These are phyloP conservation scores for Tenodera sinensis DNA, from an alignment of 2,888 invertebrate genomes.

Conservation along the genomic window DNA sequence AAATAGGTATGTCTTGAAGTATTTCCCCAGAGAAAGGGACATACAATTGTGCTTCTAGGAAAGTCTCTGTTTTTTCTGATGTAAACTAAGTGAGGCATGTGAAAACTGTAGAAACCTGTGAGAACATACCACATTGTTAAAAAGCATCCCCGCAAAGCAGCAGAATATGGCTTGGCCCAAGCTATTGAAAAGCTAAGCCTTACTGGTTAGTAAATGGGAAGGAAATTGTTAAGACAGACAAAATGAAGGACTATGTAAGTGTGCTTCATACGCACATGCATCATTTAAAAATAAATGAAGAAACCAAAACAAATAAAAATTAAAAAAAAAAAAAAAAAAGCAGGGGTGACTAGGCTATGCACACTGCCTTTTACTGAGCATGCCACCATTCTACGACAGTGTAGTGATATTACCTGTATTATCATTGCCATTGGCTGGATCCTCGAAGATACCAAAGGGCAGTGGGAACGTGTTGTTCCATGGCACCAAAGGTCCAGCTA, in stretches of 20 bases:
- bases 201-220: no score
- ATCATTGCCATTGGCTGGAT: conserved; percentile 34
- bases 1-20: no score
- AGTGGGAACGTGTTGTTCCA: conserved; percentile 46
- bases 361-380: neutral
- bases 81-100: no score
- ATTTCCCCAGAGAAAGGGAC: no score
- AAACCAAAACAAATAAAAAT: neutral
- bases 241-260: neutral
- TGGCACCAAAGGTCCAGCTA: conserved; percentile 41
- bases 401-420: conserved; percentile 21
- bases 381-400: neutral
- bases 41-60: no score
- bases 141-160: no score
- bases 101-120: no score
- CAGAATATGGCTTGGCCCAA: no score
- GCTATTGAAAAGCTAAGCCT: no score
- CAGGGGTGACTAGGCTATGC: neutral
- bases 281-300: neutral
- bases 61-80: no score
- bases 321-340: neutral
- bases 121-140: no score
- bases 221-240: no score
- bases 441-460: conserved; percentile 42
- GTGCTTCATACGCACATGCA: neutral